Base-by-base conservation (phyloP, 2,797 vertebrate species). In the Sitta carolinensis region DNA sequence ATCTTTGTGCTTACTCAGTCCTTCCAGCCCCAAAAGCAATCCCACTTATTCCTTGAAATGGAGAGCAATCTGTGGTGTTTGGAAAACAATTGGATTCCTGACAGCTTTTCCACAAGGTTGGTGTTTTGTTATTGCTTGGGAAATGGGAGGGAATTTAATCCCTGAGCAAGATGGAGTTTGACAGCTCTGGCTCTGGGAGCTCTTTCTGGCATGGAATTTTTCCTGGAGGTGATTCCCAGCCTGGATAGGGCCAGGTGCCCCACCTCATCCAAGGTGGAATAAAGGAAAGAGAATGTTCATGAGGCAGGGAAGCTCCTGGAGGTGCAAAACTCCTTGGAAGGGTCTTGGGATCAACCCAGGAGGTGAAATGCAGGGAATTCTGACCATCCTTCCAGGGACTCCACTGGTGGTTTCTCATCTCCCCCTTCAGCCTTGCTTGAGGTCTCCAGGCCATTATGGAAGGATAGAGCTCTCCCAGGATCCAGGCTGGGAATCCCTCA, bases 1-100 rank as follows among this genome's bases (percentile, higher is more conserved):
- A 90, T 89, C 90, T 94, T 92, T 73, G 73, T 61, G 89, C 94
- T 83, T 91, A 30, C 87, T 97, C 95, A 67, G 2, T 92, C 89
- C 82, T 97, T 94, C 97, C 93, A 83, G 83, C 82, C 82, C 77
- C 84, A 70, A 96, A 93, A 95, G 84, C 73, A 91, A 59, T 79
- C 23, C 57, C 30, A 40, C 92, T 96, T 70, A 14, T 90, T 95
- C 75, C 94, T 94, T 74, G 93, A 72, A 96, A 94, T 69, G 84
- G 82, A 96, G 91, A 85, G 92, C 16, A 89, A 94, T 90, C 89
- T 30, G 21, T n/a, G 61, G 45, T 64, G 86, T 88, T 92, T 84
- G 87, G 72, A 59, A 94, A 96, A 94, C 82, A 90, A 83, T 83
- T 25, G 19, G 36, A 70, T 87, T 79, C 91, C 30, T 82, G 86